phyloP scores from a whole-genome alignment of 1,140 invertebrate species.

The Lasioglossum albipes region DNA sequence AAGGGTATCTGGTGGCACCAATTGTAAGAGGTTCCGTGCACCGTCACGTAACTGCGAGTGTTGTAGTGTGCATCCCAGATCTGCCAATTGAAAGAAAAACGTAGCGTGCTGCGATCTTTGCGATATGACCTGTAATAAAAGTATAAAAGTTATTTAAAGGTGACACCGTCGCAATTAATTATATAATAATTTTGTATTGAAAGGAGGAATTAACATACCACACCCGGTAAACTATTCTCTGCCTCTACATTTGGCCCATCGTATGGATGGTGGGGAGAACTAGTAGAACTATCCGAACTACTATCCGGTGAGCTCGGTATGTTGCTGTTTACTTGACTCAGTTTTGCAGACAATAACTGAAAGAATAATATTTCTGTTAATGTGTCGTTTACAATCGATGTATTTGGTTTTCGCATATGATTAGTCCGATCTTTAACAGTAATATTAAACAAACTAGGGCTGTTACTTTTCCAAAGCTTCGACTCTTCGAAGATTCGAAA shows the following conservation, averaged over 20 bases:
- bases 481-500: too few relatives aligned
- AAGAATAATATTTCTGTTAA: slow-evolving; percentile 45
- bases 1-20: slow-evolving; percentile 92
- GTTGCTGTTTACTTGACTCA: slow-evolving; percentile 89
- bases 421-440: too few relatives aligned
- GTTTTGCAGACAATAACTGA: slow-evolving; percentile 91
- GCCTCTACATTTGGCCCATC: slow-evolving; percentile 89
- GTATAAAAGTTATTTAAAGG: not conserved
- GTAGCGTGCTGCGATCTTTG: slow-evolving; percentile 89
- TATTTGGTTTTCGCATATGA: too few relatives aligned
- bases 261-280: slow-evolving; percentile 91
- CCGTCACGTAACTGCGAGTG: slow-evolving; percentile 91
- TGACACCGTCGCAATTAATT: too few relatives aligned
- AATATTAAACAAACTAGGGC: too few relatives aligned
- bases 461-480: too few relatives aligned
- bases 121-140: slow-evolving; percentile 84
- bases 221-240: slow-evolving; percentile 94
- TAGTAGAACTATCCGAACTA: slow-evolving; percentile 92
- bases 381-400: not conserved
- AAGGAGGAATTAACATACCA: slow-evolving; percentile 83
- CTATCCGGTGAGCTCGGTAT: slow-evolving; percentile 92
- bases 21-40: slow-evolving; percentile 91
- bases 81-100: slow-evolving; percentile 95
- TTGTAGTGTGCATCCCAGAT: slow-evolving; percentile 90
- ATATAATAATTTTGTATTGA: not conserved